Percentiles rank a stretch among this genome's conserved stretches.
These are phyloP conservation scores for Condylura cristata DNA, from an alignment of 2,113 vertebrate species.

Conservation along the genomic window DNA sequence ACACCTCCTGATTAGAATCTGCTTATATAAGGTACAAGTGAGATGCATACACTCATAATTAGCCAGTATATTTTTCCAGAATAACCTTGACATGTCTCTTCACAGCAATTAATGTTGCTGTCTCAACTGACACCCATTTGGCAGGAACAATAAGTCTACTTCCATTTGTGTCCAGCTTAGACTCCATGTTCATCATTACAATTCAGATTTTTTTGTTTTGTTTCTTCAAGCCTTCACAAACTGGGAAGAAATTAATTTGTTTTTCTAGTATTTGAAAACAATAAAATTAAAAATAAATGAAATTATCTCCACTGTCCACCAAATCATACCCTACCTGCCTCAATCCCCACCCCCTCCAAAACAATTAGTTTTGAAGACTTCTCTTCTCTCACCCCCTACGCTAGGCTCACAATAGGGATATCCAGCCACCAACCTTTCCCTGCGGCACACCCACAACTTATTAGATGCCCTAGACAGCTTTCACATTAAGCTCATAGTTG, in stretches of 20 bases:
- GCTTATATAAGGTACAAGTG: slow-evolving; percentile 21
- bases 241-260: too few relatives aligned
- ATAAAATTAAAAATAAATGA: too few relatives aligned
- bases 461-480: neutral
- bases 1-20: slow-evolving; percentile 14
- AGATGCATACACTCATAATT: neutral
- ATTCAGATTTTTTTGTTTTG: neutral
- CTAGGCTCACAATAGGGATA: neutral
- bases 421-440: neutral
- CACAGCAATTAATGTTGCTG: slow-evolving; percentile 1
- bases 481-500: neutral
- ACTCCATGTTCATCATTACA: neutral
- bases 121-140: neutral
- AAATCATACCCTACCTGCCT: too few relatives aligned
- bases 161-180: neutral
- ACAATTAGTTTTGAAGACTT: neutral
- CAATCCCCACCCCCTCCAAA: too few relatives aligned
- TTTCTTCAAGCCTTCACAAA: too few relatives aligned
- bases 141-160: neutral
- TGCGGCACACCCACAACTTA: neutral
- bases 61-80: neutral
- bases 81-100: slow-evolving; percentile 17
- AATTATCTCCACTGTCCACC: too few relatives aligned
- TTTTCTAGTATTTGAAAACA: too few relatives aligned
- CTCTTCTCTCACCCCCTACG: neutral